Base-by-base conservation (phyloP, 2,113 vertebrate species). In the Panurus biarmicus region DNA sequence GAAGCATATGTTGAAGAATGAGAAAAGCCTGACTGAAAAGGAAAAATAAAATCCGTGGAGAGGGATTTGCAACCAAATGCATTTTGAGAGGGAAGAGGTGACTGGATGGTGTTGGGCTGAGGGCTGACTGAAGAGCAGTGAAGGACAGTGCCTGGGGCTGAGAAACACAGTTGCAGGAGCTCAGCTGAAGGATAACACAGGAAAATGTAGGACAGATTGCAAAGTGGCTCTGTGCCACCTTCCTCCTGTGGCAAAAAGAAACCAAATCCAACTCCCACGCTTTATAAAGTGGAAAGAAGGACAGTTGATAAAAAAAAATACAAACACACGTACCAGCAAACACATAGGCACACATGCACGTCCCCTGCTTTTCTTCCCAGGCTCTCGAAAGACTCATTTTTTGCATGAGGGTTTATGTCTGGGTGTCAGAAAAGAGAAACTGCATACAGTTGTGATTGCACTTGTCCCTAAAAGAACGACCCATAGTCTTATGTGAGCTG, bases 401-500 rank as follows among this genome's bases (percentile, higher is more conserved):
- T 67, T 79, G 33, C 11, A 7, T 47, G 10, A 80, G 12, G 1
- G 4, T 67, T 84, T 67, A 56, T 54, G 12, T 38, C 21, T 60
- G 19, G 6, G 25, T 54, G 22, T 19, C 31, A 90, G 58, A 69
- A 83, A 92, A 80, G 14, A 88, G 44, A 35, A 87, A 36, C 4
- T 60, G 5, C 28, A 31, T 16, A 14, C 6, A 54, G 6, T 44
- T 54, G 24, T 66, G 71, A 26, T 20, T 47, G 3, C 22, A 35
- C 20, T 50, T 47, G 29, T 73, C 31, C 48, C 19, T 58, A 36
- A 66, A 74, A 84, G 22, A 78, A 45, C 1, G 19, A 64, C 48
- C 80, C 38, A 38, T 24, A n/a, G 21, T 38, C 38, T 42, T 82
- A 2, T 0, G 0, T n/a, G 66, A 45, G 7, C 22, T 14, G 2